Conservation (phyloP, 2,888 invertebrate genomes). For the Mythimna albipuncta region DNA sequence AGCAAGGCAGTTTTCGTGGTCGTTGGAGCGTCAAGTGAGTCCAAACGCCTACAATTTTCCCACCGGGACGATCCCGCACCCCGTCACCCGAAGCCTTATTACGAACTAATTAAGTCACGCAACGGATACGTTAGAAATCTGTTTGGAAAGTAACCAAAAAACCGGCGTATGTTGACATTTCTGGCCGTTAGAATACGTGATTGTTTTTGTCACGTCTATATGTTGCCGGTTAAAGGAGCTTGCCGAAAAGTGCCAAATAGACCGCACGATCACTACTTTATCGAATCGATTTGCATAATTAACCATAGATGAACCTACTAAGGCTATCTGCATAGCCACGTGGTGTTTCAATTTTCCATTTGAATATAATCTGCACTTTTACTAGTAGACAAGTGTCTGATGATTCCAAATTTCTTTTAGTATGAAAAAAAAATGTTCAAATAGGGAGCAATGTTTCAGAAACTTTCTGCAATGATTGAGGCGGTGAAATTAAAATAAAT, state of each 20-base stretch:
- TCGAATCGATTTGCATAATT: slow-evolving; percentile 20
- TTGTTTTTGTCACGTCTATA: slow-evolving; percentile 38
- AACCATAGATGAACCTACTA: background rate
- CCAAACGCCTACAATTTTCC: slow-evolving; percentile 85
- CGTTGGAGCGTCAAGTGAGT: slow-evolving; percentile 85
- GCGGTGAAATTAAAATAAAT: slow-evolving; percentile 46
- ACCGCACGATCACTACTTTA: slow-evolving; percentile 13
- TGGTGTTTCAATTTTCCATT: background rate
- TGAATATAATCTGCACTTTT: background rate
- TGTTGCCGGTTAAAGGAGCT: slow-evolving; percentile 12
- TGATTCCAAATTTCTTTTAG: slow-evolving; percentile 7
- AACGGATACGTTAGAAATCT: slow-evolving; percentile 62
- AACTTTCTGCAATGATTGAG: slow-evolving; percentile 34
- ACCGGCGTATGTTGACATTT: slow-evolving; percentile 31
- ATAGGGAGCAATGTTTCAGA: slow-evolving; percentile 18
- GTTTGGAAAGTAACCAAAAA: slow-evolving; percentile 56
- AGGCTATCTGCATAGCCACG: background rate
- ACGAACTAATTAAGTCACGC: slow-evolving; percentile 74
- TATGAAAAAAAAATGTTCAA: slow-evolving; percentile 3
- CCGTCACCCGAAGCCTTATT: slow-evolving; percentile 83
- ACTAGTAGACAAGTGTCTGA: background rate
- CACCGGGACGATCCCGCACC: slow-evolving; percentile 75
- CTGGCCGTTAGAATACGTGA: slow-evolving; percentile 20
- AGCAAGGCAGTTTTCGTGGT: slow-evolving; percentile 83
- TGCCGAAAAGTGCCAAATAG: slow-evolving; percentile 21